Evolutionary conservation across 53 echinoderm and acorn worm genomes (phyloP).

Genomic region (Paelopatides confundens): DNA sequence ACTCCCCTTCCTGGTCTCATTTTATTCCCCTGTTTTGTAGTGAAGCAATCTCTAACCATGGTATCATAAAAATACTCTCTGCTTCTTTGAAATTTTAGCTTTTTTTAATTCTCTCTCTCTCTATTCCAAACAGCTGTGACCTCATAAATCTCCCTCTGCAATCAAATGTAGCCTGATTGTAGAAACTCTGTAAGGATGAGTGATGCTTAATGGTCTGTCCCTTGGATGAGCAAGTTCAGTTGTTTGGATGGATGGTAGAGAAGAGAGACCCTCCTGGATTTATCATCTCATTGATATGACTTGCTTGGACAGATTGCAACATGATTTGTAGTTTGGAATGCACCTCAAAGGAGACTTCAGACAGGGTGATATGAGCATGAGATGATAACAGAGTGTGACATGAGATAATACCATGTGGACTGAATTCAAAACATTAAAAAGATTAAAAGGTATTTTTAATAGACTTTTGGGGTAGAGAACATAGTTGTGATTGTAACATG

Average conservation of each 20-base stretch:
- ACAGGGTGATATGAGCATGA: too few relatives aligned
- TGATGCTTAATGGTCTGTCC: conserved; percentile 33
- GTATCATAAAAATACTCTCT: neutral
- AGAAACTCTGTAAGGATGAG: conserved; percentile 24
- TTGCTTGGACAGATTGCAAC: neutral
- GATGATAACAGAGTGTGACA: too few relatives aligned
- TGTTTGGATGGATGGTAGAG: neutral
- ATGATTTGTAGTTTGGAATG: conserved; percentile 48
- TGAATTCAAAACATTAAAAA: too few relatives aligned
- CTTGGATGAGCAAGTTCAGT: neutral
- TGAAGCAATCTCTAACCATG: neutral
- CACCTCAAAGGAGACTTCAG: neutral
- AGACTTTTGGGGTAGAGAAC: too few relatives aligned
- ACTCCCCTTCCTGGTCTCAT: neutral
- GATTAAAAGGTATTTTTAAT: too few relatives aligned
- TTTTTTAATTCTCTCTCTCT: neutral
- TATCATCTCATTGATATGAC: conserved; percentile 26
- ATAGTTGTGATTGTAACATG: too few relatives aligned
- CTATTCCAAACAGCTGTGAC: conserved; percentile 36
- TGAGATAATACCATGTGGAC: too few relatives aligned
- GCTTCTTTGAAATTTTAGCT: neutral
- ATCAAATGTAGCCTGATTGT: neutral
- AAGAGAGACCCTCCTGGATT: neutral
- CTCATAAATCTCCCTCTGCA: conserved; percentile 22
- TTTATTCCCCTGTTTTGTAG: neutral